Base-by-base conservation (phyloP, 2,888 invertebrate genomes). In the Drosophila glabriapex region DNA sequence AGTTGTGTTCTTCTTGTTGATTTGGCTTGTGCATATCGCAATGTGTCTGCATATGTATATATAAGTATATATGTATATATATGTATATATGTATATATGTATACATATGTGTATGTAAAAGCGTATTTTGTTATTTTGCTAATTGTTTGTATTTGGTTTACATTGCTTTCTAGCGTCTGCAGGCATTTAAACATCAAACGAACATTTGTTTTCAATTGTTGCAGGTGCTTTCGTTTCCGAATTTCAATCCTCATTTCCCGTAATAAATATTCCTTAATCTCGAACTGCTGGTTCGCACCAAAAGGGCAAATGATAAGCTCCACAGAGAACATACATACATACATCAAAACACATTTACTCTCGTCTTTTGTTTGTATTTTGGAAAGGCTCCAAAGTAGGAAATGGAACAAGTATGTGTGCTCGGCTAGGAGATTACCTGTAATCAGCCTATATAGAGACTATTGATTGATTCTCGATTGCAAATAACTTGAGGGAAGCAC, bases 141-240 rank as follows among this genome's bases (percentile, higher is more conserved):
- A 86, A 85, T 85, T 89, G 89, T 80, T 85, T 85, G 82, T 70
- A 73, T 86, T 85, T 82, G 70, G 85, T 69, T 79, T 73, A 80
- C 74, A 61, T 54, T 46, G 49, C 65, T 74, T 79, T 69, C 54
- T 52, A 35, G 46, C 58, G 25, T 50, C 19, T 28, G 49, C 64
- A 22, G 60, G 33, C 46, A 58, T 75, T 68, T 68, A 66, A 68
- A 46, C 46, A 25, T 46, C 46, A 46, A 46, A 46, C 25, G 16
- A 16, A 46, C 46, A 46, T 16, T 46, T 75, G 59, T 78, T 59
- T 66, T 64, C 10, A 54, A 63, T 39, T 55, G 28, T 67, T 37
- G 29, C 12, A 59, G 56, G 52, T 68, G 33, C 56, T 49, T 66
- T 41, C 29, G 6, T 19, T 33, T 46, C 25, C 12, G 12, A 54